Evolutionary conservation across 1,140 invertebrate genomes (phyloP).

Genomic region (Gryon sp.): DNA sequence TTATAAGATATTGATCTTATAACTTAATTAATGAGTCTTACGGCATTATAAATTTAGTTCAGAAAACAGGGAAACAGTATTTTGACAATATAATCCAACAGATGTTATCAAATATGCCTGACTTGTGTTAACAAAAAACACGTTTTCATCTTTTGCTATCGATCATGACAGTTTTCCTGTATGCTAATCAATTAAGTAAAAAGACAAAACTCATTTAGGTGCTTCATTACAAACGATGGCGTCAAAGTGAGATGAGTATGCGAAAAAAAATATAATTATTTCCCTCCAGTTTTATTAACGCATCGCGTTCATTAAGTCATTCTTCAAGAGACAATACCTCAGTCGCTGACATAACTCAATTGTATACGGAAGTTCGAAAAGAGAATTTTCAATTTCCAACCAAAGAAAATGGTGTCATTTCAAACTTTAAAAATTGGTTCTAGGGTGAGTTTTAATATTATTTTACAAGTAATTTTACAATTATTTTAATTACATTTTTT

Average conservation of each 20-base stretch:
- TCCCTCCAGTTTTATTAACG: conserved; percentile 21
- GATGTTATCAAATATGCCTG: conserved; percentile 13
- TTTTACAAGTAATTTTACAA: too few species aligned
- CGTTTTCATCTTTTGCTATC: conserved; percentile 36
- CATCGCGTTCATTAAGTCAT: conserved; percentile 14
- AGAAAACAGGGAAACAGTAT: too few species aligned
- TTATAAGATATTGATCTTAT: too few species aligned
- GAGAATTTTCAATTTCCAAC: conserved; percentile 52
- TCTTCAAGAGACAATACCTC: conserved; percentile 13
- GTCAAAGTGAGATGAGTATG: conserved; percentile 58
- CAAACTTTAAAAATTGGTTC: conserved; percentile 36
- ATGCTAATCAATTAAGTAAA: conserved; percentile 47
- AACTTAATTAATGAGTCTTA: too few species aligned
- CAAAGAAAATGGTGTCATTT: conserved; percentile 30
- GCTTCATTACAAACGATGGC: conserved; percentile 36
- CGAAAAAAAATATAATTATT: conserved; percentile 58
- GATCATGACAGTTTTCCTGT: conserved; percentile 46
- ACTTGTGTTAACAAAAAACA: conserved; percentile 6
- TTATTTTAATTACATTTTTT: conserved; percentile 1
- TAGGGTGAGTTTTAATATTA: conserved; percentile 24
- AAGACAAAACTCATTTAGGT: conserved; percentile 20
- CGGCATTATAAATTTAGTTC: too few species aligned
- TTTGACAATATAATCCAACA: too few species aligned
- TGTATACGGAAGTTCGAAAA: conserved; percentile 46
- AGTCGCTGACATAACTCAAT: conserved; percentile 36